These are phyloP conservation scores for Cladorhizidae sp. DNA, from an alignment of 37 sponge, comb jelly and placozoan species.

Conservation along the genomic window DNA sequence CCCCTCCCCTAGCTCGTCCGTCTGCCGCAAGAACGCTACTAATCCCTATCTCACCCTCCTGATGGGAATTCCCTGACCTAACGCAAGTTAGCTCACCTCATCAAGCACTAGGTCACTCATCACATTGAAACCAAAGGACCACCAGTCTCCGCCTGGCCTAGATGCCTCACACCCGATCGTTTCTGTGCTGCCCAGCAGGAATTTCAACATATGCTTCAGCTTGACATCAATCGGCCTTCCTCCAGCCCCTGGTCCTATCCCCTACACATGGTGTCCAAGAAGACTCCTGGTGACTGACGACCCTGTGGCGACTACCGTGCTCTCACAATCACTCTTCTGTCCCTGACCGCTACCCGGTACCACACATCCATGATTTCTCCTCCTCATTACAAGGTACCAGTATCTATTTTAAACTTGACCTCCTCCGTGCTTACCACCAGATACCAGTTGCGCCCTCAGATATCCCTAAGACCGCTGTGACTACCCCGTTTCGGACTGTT, in stretches of 20 bases:
- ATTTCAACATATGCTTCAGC: slow-evolving; percentile 77
- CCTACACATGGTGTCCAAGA: slow-evolving; percentile 69
- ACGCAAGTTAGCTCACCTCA: slow-evolving; percentile 33
- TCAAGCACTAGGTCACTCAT: slow-evolving; percentile 53
- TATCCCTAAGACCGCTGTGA: slow-evolving; percentile 66
- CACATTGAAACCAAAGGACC: slow-evolving; percentile 59
- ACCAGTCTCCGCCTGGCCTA: slow-evolving; percentile 18
- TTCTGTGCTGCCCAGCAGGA: slow-evolving; percentile 42
- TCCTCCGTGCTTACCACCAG: slow-evolving; percentile 67
- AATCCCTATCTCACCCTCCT: slow-evolving; percentile 42
- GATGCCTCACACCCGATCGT: slow-evolving; percentile 47
- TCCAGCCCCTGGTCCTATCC: slow-evolving; percentile 70
- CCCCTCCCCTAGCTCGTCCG: slow-evolving; percentile 24
- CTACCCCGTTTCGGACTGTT: slow-evolving; percentile 73
- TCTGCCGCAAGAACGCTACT: slow-evolving; percentile 31
- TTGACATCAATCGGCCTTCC: slow-evolving; percentile 70
- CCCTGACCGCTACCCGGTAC: slow-evolving; percentile 66
- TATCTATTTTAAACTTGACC: slow-evolving; percentile 64
- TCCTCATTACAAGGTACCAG: slow-evolving; percentile 59
- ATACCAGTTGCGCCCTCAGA: slow-evolving; percentile 55
- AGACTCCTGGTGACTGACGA: slow-evolving; percentile 54
- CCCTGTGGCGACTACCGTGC: slow-evolving; percentile 72
- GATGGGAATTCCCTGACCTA: slow-evolving; percentile 37
- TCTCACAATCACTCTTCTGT: slow-evolving; percentile 51
- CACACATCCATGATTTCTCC: slow-evolving; percentile 70